Evolutionary conservation across 2,888 invertebrate genomes (phyloP), one percentile per base, ranked within the genome.

Genomic region (Pilophorus perplexus): DNA sequence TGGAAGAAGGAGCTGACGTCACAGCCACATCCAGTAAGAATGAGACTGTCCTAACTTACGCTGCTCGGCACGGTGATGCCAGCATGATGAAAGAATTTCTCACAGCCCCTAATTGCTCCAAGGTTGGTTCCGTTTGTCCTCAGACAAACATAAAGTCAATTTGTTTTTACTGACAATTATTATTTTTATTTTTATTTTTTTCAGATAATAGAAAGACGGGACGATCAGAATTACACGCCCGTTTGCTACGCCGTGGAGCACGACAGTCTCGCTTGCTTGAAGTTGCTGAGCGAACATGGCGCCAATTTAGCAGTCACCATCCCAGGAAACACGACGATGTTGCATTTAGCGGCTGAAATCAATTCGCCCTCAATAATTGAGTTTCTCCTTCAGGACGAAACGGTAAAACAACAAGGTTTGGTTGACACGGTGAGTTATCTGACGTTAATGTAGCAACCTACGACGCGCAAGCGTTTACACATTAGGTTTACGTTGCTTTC

Each of bases 291-390:
- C 37, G 75, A 78, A 0, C 78, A 78, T 70, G 79, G 81, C 42
- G 80, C 81, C 73, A 75, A 80, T 2, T 74, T 79, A 68, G 72
- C 79, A n/a, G 76, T 79, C 70, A 80, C 80, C 1, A 72, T 81
- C 44, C 78, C 78, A 14, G 80, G 80, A 16, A 77, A 80, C 22
- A 75, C 79, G 0, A 85, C 82, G 40, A 80, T 85, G 50, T 76
- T 85, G n/a, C 85, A 85, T 70, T 75, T 82, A 66, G 84, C 85
- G 33, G 81, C 84, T 40, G 81, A 81, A 71, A 74, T 79, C 70
- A 83, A 84, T 0, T 78, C 82, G 67, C 71, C 78, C 16, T 80
- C 80, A 62, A 82, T 84, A 72, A 78, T 85, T 8, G 79, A 79
- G 73, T 75, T 78, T 22, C 75, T 85, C 44, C 73, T 85, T 60